Evolutionary conservation across 35 echinoderm and acorn worm species (phyloP).

Genomic region (Ophiothrix spiculata): DNA sequence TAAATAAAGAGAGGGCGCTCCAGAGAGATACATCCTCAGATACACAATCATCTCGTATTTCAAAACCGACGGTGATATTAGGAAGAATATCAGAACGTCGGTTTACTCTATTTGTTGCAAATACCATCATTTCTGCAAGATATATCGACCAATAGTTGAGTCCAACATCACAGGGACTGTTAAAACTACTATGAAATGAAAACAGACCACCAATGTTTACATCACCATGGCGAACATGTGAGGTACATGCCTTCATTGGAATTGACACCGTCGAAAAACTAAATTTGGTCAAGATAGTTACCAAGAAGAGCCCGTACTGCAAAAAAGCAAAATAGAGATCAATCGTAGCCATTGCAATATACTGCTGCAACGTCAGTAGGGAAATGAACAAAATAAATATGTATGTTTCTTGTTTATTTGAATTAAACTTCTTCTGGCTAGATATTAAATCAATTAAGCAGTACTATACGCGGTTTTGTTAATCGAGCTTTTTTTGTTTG

Average conservation of each 20-base stretch:
- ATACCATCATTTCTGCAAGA: constrained; percentile 7
- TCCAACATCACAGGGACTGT: neutral
- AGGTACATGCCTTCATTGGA: neutral
- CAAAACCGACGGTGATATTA: constrained; percentile 31
- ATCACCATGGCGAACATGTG: neutral
- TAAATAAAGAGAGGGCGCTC: neutral
- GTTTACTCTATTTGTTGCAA: constrained; percentile 25
- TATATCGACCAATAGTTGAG: neutral
- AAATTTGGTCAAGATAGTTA: too few relatives aligned
- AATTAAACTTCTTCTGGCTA: too few relatives aligned
- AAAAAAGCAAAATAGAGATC: too few relatives aligned
- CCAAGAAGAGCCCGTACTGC: too few relatives aligned
- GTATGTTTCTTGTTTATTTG: too few relatives aligned
- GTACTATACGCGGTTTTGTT: too few relatives aligned
- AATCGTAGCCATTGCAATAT: too few relatives aligned
- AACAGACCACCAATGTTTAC: neutral
- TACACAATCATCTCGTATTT: constrained; percentile 24
- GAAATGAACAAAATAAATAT: too few relatives aligned
- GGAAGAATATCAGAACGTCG: neutral
- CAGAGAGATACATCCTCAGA: constrained; percentile 34
- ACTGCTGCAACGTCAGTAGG: too few relatives aligned
- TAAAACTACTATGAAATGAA: constrained; percentile 1
- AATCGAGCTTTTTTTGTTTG: too few relatives aligned
- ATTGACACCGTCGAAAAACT: neutral
- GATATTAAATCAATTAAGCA: too few relatives aligned